These are phyloP conservation scores for Myoxocephalus aenaeus DNA, from an alignment of 2,797 vertebrate genomes.

Conservation along the genomic window DNA sequence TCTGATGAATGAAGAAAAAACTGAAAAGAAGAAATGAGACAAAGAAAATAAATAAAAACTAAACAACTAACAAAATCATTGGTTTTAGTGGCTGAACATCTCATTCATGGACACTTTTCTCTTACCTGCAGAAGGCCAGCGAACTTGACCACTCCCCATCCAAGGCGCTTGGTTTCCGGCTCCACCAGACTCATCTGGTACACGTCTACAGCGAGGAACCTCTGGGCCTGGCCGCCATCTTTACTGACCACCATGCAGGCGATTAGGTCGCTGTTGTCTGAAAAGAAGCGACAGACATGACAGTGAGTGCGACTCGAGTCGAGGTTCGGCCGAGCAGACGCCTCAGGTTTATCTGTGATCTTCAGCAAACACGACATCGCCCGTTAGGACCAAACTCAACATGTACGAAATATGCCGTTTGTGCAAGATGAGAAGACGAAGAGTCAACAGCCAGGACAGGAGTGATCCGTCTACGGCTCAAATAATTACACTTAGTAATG, in stretches of 20 bases:
- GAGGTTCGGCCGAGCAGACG: too few relatives aligned
- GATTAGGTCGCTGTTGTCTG: constrained; percentile 98
- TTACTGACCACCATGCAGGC: constrained; percentile 97
- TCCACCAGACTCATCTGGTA: constrained; percentile 99
- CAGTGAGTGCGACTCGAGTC: background rate
- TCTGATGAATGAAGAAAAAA: background rate
- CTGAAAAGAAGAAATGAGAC: background rate
- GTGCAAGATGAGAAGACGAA: background rate
- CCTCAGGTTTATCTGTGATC: background rate
- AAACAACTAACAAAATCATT: too few relatives aligned
- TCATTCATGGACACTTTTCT: background rate
- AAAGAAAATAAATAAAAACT: background rate
- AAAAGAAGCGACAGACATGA: background rate
- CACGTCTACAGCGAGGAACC: constrained; percentile 96
- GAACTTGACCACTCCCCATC: constrained; percentile 98
- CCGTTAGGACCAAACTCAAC: background rate
- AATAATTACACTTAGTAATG: background rate
- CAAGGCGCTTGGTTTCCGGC: constrained; percentile 94
- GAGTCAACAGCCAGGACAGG: background rate
- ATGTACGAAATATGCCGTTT: background rate
- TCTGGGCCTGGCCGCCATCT: constrained; percentile 92
- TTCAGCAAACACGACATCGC: background rate
- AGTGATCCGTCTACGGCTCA: background rate
- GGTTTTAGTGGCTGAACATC: background rate
- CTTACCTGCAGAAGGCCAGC: constrained; percentile 95